Conservation (phyloP, 53 echinoderm and acorn worm genomes). For the Patiria pectinifera region DNA sequence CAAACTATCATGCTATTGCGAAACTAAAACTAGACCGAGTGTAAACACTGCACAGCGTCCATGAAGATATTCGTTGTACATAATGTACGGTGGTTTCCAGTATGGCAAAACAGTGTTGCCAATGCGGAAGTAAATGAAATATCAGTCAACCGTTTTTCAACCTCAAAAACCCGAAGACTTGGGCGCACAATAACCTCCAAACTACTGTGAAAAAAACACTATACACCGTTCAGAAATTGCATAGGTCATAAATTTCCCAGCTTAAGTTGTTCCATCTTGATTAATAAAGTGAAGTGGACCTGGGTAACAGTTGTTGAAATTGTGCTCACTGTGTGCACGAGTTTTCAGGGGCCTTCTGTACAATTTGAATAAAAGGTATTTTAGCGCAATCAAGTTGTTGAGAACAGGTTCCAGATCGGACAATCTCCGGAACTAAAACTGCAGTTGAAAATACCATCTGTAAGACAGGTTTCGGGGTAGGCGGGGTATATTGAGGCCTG, state of each 20-base stretch:
- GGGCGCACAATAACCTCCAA: not conserved
- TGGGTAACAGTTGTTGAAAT: not conserved
- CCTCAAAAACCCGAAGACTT: not conserved
- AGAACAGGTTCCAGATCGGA: too few relatives aligned
- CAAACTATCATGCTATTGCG: not conserved
- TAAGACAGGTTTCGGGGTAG: too few relatives aligned
- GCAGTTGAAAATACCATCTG: too few relatives aligned
- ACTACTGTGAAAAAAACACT: not conserved
- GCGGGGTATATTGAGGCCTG: too few relatives aligned
- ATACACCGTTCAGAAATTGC: not conserved
- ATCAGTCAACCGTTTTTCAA: not conserved
- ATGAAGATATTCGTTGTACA: not conserved
- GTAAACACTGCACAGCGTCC: not conserved
- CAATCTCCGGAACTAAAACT: too few relatives aligned
- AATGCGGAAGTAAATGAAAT: not conserved
- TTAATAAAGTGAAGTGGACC: not conserved
- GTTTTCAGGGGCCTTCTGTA: not conserved
- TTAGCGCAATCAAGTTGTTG: too few relatives aligned
- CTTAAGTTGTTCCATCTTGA: not conserved
- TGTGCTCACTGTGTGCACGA: not conserved
- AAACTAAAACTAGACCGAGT: slow-evolving; percentile 14
- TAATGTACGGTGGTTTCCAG: not conserved
- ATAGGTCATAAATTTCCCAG: not conserved
- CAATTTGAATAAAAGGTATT: not conserved
- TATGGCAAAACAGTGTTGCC: too few relatives aligned